Evolutionary conservation across 2,113 vertebrate species (phyloP), one percentile per base, ranked within the genome.

Genomic region (Phaethon lepturus): DNA sequence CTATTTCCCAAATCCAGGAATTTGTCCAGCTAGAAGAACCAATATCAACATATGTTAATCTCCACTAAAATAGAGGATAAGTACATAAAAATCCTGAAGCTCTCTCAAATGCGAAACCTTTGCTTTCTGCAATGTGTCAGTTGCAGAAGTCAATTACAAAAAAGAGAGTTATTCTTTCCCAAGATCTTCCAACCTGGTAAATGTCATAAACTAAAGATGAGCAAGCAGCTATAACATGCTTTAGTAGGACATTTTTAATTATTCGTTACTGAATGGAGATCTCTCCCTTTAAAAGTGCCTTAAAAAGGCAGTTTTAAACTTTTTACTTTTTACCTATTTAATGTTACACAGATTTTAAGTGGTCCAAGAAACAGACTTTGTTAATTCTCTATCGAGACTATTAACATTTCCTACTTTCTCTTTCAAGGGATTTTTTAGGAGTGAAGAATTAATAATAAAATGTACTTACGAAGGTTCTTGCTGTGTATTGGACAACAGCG

Each of bases 391-490:
- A 0, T 26, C 0, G 2, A 47, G 29, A 59, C 22, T 10, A 26
- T 47, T n/a, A 64, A 2, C 20, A 55, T 69, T 77, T 84, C 59
- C 23, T 53, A 24, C 44, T 52, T 69, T 86, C 17, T 55, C 25
- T 63, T 84, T 77, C 44, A 67, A 92, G 13, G 12, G 7, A 42
- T 45, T 73, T 73, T 3, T 44, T 58, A 86, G n/a, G 24, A 84
- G 24, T 52, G 56, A 86, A 86, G 52, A 75, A 63, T 71, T 71
- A 66, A 69, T 52, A 76, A 90, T 24, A 85, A 76, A 84, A 64
- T 42, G 7, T 98, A 98, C 98, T 98, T 96, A 98, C 98, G 49
- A 96, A 75, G 97, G 97, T 60, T 58, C 75, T 95, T 97, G 90
- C 33, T 97, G 93, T 50, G 94, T 47, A 13, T 74, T 52, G 53